These are phyloP conservation scores for Lutjanus argentimaculatus DNA, from an alignment of 2,797 vertebrate species.

Conservation along the genomic window DNA sequence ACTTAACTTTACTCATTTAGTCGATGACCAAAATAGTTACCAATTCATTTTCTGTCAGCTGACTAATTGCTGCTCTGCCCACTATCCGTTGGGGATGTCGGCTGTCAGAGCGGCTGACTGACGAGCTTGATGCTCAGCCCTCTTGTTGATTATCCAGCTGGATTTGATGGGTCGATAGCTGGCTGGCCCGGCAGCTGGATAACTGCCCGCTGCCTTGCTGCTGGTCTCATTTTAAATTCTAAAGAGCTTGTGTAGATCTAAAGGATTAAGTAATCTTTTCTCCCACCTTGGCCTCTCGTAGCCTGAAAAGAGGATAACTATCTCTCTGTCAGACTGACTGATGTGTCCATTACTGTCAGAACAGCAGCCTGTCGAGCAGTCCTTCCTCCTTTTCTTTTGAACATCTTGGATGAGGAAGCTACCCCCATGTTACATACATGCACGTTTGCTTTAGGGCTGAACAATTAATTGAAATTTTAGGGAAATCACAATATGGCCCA, in stretches of 20 bases:
- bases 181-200: slow-evolving; percentile 28
- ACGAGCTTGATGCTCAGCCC: slow-evolving; percentile 27
- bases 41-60: neutral
- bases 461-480: too few relatives aligned
- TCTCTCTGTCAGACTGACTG: slow-evolving; percentile 30
- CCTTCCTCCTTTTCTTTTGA: neutral
- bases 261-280: slow-evolving; percentile 54
- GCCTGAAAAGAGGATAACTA: neutral
- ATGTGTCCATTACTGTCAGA: slow-evolving; percentile 26
- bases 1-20: too few relatives aligned
- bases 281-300: slow-evolving; percentile 30
- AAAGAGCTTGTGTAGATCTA: slow-evolving; percentile 45
- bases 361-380: neutral
- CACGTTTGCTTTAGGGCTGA: too few relatives aligned
- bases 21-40: neutral
- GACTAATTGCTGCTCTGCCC: neutral
- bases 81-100: neutral
- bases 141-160: slow-evolving; percentile 42
- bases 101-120: slow-evolving; percentile 15
- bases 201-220: slow-evolving; percentile 27
- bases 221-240: slow-evolving; percentile 50
- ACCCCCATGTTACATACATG: neutral
- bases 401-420: neutral
- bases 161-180: slow-evolving; percentile 50
- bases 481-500: too few relatives aligned